Evolutionary conservation across 2,797 vertebrate genomes (phyloP).

Genomic region (Mormyrops attenuatus): DNA sequence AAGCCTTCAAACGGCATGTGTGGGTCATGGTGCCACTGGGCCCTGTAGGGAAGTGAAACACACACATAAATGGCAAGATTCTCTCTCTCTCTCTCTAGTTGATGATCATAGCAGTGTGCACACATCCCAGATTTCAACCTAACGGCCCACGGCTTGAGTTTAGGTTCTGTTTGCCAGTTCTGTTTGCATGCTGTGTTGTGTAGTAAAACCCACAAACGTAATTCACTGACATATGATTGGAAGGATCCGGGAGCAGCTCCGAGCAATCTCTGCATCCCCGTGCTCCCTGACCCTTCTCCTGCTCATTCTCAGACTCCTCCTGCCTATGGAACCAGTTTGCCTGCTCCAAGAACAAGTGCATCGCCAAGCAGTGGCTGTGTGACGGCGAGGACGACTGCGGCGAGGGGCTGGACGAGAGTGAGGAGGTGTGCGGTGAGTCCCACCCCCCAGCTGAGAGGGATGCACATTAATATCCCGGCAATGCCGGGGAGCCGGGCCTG

Average conservation of each 20-base stretch:
- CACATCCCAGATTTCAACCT: background rate
- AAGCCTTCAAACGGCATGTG: background rate
- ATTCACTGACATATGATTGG: background rate
- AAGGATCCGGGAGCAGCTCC: background rate
- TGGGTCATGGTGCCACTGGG: background rate
- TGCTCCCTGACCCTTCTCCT: background rate
- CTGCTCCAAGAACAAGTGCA: constrained; percentile 95
- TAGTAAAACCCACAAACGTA: background rate
- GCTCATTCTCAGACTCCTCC: constrained; percentile 73
- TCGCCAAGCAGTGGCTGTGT: constrained; percentile 92
- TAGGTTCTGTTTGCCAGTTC: background rate
- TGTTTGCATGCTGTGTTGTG: background rate
- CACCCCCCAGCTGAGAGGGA: background rate
- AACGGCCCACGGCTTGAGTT: background rate
- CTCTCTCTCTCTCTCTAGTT: background rate
- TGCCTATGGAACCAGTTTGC: constrained; percentile 97
- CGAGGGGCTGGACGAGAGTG: constrained; percentile 85
- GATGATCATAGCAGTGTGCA: background rate
- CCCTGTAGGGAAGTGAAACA: background rate
- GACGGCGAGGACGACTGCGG: constrained; percentile 95
- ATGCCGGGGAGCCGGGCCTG: background rate
- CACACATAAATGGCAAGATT: background rate
- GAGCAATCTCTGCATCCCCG: background rate
- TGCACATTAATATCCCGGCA: background rate
- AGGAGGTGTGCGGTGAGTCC: constrained; percentile 79